Evolutionary conservation across 2,113 vertebrate species (phyloP).

Genomic region (Elaphurus davidianus): DNA sequence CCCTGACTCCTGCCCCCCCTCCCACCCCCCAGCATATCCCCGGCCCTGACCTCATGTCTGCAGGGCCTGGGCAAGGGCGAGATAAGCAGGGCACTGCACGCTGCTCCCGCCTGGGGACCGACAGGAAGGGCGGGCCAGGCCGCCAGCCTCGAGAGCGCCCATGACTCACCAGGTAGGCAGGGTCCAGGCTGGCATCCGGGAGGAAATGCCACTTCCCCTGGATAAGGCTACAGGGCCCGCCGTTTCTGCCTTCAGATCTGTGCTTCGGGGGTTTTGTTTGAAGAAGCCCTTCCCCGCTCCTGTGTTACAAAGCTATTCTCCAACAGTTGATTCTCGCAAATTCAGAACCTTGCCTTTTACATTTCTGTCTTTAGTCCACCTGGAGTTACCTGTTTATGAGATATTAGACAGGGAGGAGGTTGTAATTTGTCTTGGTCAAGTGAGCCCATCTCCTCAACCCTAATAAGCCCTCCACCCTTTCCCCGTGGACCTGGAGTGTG

Average conservation of each 20-base stretch:
- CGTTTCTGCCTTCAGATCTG: background rate
- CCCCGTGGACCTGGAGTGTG: fast-evolving
- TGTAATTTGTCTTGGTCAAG: background rate
- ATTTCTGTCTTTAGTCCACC: background rate
- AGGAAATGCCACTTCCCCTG: slow-evolving; percentile 57
- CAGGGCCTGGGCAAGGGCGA: background rate
- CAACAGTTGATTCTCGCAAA: background rate
- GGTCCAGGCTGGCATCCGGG: background rate
- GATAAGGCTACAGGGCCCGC: slow-evolving; percentile 25
- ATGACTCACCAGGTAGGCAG: slow-evolving; percentile 61
- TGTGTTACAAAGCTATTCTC: background rate
- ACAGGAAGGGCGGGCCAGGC: slow-evolving; percentile 67
- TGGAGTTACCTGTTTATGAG: background rate
- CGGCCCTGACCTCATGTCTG: slow-evolving; percentile 54
- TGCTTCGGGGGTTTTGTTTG: background rate
- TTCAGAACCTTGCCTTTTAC: background rate
- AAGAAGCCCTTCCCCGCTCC: background rate
- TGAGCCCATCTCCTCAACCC: background rate
- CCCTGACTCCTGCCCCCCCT: background rate
- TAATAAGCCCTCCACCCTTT: background rate
- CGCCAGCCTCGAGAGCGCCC: slow-evolving; percentile 53
- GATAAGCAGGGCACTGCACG: slow-evolving; percentile 56
- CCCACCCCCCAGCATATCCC: background rate
- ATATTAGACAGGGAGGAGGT: background rate
- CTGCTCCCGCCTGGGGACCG: slow-evolving; percentile 34